Base-by-base conservation (phyloP, 2,888 invertebrate genomes). In the Cremastinae sp. region DNA sequence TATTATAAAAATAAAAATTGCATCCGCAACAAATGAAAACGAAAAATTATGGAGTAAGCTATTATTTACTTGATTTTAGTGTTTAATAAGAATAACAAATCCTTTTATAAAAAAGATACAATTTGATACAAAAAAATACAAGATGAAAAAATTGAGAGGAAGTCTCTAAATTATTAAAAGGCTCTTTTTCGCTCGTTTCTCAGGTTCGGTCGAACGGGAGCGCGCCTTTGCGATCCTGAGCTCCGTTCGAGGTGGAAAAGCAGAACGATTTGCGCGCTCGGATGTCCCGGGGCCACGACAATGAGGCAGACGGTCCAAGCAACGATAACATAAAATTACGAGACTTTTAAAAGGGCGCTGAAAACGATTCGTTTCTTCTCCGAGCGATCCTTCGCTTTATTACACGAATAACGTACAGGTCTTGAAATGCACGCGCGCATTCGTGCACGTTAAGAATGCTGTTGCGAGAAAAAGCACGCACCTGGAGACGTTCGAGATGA, bases 271-370 rank as follows among this genome's bases (percentile, higher is more conserved):
- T 16, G 28, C 49, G 55, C 41, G 47, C 47, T 35, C 66, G 66
- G 61, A 75, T 72, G 72, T 75, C 75, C 75, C 62, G 75, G 68
- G 75, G 75, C 74, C 62, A 28, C 45, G 66, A 41, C 59, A 47
- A 37, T 69, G 55, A 70, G 41, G 78, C 78, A 79, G 82, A 80
- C 22, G 69, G 41, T 49, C 56, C 59, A n/a, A 53, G 51, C 71
- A 56, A 74, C 55, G 73, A 77, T 79, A 68, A 77, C 75, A 71
- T 74, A 58, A 70, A 79, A 79, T 73, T 75, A 73, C 66, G 64
- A 71, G 71, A 58, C 58, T 72, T 74, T 74, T 71, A 75, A 77
- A 65, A 51, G 55, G 56, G 71, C 56, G 37, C 68, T 72, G 68
- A 68, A 76, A 78, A 76, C 59, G 66, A 53, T 70, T 76, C 65